Percentiles rank a stretch among this genome's conserved stretches.
Evolutionary conservation across 1,140 invertebrate genomes (phyloP).

Genomic region (Pantala flavescens): DNA sequence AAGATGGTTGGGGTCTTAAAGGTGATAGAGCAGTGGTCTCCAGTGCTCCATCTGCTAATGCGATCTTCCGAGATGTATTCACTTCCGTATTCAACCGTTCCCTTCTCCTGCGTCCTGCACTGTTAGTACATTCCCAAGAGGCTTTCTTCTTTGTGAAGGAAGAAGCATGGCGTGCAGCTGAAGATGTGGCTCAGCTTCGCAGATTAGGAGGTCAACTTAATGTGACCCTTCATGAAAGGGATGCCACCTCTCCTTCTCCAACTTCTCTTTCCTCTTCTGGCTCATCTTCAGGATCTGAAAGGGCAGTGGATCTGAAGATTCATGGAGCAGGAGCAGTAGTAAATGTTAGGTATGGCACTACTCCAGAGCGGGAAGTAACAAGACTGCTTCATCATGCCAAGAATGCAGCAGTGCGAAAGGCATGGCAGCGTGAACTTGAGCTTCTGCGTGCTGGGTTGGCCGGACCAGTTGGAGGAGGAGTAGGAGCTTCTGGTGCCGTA

Average conservation of each 20-base stretch:
- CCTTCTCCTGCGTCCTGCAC: conserved; percentile 74
- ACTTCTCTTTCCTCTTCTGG: not conserved
- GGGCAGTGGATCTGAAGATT: conserved; percentile 69
- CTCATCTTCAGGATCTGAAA: conserved; percentile 14
- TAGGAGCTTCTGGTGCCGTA: conserved; percentile 45
- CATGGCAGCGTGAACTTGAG: conserved; percentile 84
- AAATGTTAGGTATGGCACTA: conserved; percentile 75
- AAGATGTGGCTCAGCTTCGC: conserved; percentile 80
- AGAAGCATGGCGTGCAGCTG: conserved; percentile 72
- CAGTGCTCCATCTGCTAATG: conserved; percentile 73
- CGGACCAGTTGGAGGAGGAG: conserved; percentile 46
- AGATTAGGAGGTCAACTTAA: conserved; percentile 82
- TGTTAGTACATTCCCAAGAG: conserved; percentile 83
- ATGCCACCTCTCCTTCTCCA: conserved; percentile 35
- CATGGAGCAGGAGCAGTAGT: conserved; percentile 71
- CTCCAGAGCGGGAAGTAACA: conserved; percentile 74
- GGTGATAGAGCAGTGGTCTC: conserved; percentile 42
- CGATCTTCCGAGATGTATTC: conserved; percentile 75
- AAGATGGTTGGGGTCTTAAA: conserved; percentile 27
- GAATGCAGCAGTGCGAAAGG: conserved; percentile 70
- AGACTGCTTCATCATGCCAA: conserved; percentile 80
- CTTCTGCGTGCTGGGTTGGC: conserved; percentile 63
- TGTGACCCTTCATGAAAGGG: conserved; percentile 81
- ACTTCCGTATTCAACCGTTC: conserved; percentile 90
- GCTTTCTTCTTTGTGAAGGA: conserved; percentile 93